Base-by-base conservation (phyloP, 1,140 invertebrate genomes). In the Achatina immaculata region DNA sequence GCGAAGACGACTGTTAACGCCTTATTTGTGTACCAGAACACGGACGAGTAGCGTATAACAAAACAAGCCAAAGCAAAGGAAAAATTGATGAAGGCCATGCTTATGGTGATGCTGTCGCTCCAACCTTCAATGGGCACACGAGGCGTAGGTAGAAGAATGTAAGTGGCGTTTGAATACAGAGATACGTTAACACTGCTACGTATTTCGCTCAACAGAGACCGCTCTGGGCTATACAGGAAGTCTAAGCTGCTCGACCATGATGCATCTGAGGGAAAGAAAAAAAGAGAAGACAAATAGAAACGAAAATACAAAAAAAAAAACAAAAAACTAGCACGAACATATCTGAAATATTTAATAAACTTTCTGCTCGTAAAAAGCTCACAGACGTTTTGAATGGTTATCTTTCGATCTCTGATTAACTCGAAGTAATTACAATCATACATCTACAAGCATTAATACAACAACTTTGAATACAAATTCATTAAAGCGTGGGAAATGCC, bases 1-100 rank as follows among this genome's bases (percentile, higher is more conserved):
- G 86, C 85, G 75, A 89, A 89, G 11, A 89, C 78, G 9, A 78
- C 55, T 34, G 85, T 88, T 43, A 88, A 80, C 1, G 82, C 62
- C 62, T 86, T 87, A 80, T 87, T 87, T 19, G 88, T 89, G 83
- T 84, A 88, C 88, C 88, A 89, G 82, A 88, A 89, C 40, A 88
- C 86, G 31, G 87, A 80, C 9, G 88, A 78, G 80, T 88, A 89
- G 19, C 87, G 73, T 6, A 88, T 76, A 24, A 83, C 58, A 72
- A 86, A 86, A 38, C 84, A 79, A 3, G 86, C 38, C n/a, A 89
- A 78, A 11, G 86, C 87, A 16, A 84, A 80, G n/a, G 77, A 82
- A 82, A 88, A 87, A 78, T 88, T 86, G 73, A 87, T 82, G 80
- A 86, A 89, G 24, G 85, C 83, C n/a, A 85, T 78, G 62, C 83